These are phyloP conservation scores for Geothlypis trichas DNA, from an alignment of 2,113 vertebrate species.

Conservation along the genomic window DNA sequence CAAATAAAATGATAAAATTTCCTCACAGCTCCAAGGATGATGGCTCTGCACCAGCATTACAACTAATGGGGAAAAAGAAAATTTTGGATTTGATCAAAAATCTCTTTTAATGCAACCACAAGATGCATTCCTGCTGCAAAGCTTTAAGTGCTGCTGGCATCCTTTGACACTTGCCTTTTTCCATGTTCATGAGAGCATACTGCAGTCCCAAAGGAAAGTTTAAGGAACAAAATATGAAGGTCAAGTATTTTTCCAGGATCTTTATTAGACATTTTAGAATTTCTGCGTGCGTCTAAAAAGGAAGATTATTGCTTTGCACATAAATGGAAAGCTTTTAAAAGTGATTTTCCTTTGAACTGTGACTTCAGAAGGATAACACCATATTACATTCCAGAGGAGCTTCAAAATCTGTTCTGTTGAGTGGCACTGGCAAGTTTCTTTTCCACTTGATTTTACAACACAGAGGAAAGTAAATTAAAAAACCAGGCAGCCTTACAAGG, in stretches of 20 bases:
- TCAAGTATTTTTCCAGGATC: conserved; percentile 39
- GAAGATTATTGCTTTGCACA: not conserved
- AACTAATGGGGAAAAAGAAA: not conserved
- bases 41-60: not conserved
- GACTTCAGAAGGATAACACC: not conserved
- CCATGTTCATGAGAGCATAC: not conserved
- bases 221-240: not conserved
- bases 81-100: conserved; percentile 10
- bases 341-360: conserved; percentile 18
- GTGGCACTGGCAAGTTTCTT: not conserved
- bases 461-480: not conserved
- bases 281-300: not conserved
- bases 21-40: not conserved
- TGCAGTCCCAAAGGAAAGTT: conserved; percentile 26
- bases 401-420: not conserved
- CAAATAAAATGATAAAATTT: not conserved
- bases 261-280: conserved; percentile 9
- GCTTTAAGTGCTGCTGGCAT: conserved; percentile 30
- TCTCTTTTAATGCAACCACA: conserved; percentile 14
- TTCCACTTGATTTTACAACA: not conserved
- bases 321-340: conserved; percentile 25
- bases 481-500: not conserved
- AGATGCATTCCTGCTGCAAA: conserved; percentile 15
- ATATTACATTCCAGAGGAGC: not conserved
- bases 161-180: conserved; percentile 18